phyloP scores from a whole-genome alignment of 2,888 invertebrate species.

The Phortica magna region DNA sequence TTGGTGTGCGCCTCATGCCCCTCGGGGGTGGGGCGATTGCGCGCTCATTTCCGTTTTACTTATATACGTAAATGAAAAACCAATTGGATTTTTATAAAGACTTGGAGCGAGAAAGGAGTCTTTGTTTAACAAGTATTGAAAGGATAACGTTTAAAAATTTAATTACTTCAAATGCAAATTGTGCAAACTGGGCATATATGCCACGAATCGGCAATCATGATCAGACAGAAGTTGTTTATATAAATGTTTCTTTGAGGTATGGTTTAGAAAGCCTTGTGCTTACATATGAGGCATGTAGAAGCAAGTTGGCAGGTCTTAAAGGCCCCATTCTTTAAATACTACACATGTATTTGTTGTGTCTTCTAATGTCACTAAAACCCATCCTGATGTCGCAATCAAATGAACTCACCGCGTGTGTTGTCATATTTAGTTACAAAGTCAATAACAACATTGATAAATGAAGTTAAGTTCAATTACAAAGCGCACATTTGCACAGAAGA shows the following conservation, averaged over 20 bases:
- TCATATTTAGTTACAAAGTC: conserved; percentile 13
- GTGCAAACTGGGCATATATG: too few species aligned
- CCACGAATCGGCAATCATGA: too few species aligned
- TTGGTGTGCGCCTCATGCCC: not conserved
- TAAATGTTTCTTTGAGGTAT: too few species aligned
- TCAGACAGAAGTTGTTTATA: too few species aligned
- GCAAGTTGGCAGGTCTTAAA: not conserved
- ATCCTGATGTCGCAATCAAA: conserved; percentile 1
- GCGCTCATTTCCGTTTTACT: not conserved
- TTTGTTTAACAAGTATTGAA: not conserved
- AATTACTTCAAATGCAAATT: too few species aligned
- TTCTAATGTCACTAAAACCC: not conserved
- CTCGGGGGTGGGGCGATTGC: not conserved
- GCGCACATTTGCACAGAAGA: not conserved
- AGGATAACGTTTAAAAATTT: too few species aligned
- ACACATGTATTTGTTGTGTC: not conserved
- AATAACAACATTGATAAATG: conserved; percentile 28
- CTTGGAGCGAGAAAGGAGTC: too few species aligned
- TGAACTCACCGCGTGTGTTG: not conserved
- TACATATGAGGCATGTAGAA: too few species aligned
- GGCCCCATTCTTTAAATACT: conserved; percentile 2
- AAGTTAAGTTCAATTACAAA: conserved; percentile 30
- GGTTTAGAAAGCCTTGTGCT: too few species aligned
- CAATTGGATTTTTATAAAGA: not conserved
- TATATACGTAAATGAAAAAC: not conserved